Base-by-base conservation (phyloP, 2,797 vertebrate genomes). In the Falco berigora region DNA sequence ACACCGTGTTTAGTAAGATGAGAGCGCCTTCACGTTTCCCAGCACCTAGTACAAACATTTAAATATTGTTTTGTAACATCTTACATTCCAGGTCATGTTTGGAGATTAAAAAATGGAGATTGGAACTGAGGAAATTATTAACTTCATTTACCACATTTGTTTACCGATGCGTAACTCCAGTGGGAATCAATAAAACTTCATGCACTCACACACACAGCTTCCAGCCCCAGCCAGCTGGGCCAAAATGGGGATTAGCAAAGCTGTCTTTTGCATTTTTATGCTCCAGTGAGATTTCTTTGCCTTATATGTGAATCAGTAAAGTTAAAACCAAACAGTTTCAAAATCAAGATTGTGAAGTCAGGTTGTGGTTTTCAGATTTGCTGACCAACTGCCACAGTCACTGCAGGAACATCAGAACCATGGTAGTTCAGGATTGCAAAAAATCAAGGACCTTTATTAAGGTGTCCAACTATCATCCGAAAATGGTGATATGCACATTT, bases 121-220 rank as follows among this genome's bases (percentile, higher is more conserved):
- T 64, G 68, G 55, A 78, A 77, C 36, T 8, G 16, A 62, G 93
- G 80, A 80, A 98, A 98, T 98, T 12, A 98, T 98, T 98, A 97
- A 98, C 97, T 86, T 71, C 20, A 40, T 84, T 72, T 62, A 80
- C 78, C 81, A 86, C 50, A 8, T 93, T 92, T 96, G 82, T 81
- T 95, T 64, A 93, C 69, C 49, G 49, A 80, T 90, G 22, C 1
- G 10, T 92, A 97, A 86, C 63, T 86, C 61, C 62, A 73, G 55
- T 59, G 72, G 58, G 27, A 97, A 97, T 97, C 97, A 90, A 89
- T 84, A 94, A 91, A 94, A 94, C 59, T 86, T 91, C 14, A 62
- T 75, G 73, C 64, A 8, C 23, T 66, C 77, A 88, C 71, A 94
- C 73, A 36, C 38, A 38, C 9, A 28, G 49, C 42, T 83, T 90